Evolutionary conservation across 2,888 invertebrate genomes (phyloP).

Genomic region (Dugesia japonica): DNA sequence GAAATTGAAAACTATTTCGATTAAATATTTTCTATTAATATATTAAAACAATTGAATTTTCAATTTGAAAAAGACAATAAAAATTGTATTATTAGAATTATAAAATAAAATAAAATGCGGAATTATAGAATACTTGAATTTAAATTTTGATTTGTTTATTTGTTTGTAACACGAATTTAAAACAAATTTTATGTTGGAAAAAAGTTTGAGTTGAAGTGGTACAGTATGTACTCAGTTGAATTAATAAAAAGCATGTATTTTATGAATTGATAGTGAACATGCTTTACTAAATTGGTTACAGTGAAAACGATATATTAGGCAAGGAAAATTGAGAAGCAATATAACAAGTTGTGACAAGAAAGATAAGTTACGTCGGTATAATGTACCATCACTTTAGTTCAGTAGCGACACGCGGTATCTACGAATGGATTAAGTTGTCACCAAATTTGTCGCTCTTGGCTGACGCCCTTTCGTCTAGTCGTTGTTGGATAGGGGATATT

Average conservation of each 20-base stretch:
- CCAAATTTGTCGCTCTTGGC: not conserved
- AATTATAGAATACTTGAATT: too few species aligned
- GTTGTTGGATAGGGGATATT: slow-evolving; percentile 11
- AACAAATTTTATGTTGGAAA: too few species aligned
- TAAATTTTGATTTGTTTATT: too few species aligned
- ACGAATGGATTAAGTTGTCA: slow-evolving; percentile 13
- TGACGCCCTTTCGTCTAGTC: slow-evolving; percentile 13
- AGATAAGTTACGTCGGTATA: slow-evolving; percentile 17
- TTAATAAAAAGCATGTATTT: not conserved
- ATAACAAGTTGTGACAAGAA: slow-evolving; percentile 20
- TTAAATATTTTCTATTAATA: too few species aligned
- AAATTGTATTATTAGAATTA: too few species aligned
- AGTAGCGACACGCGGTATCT: not conserved
- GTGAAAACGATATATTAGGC: slow-evolving; percentile 12
- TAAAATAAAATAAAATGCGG: too few species aligned
- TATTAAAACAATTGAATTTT: too few species aligned
- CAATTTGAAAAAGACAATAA: too few species aligned
- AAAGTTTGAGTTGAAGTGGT: not conserved
- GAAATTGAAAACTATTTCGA: too few species aligned
- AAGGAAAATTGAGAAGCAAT: not conserved
- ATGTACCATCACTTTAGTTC: not conserved
- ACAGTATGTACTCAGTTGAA: not conserved
- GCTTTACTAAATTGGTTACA: not conserved
- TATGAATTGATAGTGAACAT: not conserved
- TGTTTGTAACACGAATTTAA: too few species aligned